These are phyloP conservation scores for Bellardia bayeri DNA, from an alignment of 2,888 invertebrate species.

Conservation along the genomic window DNA sequence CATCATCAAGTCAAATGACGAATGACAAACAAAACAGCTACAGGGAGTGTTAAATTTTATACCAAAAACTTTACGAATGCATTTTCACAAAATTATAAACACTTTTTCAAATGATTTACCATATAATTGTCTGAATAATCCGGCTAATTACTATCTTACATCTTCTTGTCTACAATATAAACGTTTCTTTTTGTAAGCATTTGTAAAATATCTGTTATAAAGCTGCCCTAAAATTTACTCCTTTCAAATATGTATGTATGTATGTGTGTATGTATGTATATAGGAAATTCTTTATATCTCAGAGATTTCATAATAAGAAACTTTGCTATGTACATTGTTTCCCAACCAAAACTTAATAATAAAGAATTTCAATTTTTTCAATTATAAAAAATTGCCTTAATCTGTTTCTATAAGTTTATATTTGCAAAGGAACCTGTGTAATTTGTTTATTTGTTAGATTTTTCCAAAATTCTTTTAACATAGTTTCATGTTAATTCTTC, in stretches of 20 bases:
- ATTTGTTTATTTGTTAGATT: slow-evolving; percentile 13
- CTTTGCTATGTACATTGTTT: slow-evolving; percentile 9
- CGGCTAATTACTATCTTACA: slow-evolving; percentile 32
- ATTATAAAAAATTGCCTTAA: too few species aligned
- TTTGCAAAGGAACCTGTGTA: too few species aligned
- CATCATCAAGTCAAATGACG: slow-evolving; percentile 23
- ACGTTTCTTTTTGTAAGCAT: background rate
- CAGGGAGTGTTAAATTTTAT: background rate
- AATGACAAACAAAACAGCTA: background rate
- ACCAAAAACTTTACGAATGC: slow-evolving; percentile 11
- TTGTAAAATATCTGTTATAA: background rate
- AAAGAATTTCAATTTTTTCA: too few species aligned
- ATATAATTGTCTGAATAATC: slow-evolving; percentile 50
- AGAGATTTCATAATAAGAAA: slow-evolving; percentile 21
- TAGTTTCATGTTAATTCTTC: slow-evolving; percentile 11
- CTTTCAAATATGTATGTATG: background rate
- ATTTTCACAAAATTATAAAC: slow-evolving; percentile 16
- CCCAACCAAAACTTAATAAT: too few species aligned
- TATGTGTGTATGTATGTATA: background rate
- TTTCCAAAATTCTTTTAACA: slow-evolving; percentile 30
- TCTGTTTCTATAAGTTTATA: too few species aligned
- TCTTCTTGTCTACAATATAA: background rate
- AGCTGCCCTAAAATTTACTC: slow-evolving; percentile 1
- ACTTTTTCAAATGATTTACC: slow-evolving; percentile 23
- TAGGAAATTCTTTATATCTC: background rate